Conservation (phyloP, 2,113 vertebrate genomes). For the Urocitellus parryii region DNA sequence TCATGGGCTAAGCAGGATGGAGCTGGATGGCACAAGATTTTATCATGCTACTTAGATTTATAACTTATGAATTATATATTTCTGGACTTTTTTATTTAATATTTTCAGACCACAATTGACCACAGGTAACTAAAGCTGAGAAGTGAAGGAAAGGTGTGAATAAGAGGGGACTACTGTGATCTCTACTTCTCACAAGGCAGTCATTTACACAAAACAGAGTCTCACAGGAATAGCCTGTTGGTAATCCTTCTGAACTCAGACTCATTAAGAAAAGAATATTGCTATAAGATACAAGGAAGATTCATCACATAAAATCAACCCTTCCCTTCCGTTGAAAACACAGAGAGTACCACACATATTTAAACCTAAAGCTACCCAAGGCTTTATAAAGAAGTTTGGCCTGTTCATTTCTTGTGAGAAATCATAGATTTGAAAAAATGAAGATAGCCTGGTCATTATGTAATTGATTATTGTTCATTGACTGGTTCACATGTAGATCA, state of each 20-base stretch:
- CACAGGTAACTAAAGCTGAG: neutral
- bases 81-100: neutral
- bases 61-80: neutral
- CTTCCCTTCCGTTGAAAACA: neutral
- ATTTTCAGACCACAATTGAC: neutral
- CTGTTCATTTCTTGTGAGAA: slow-evolving; percentile 1
- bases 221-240: neutral
- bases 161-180: neutral
- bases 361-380: neutral
- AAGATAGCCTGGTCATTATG: neutral
- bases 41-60: neutral
- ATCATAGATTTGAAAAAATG: neutral
- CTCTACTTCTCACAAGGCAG: neutral
- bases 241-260: neutral
- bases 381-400: neutral
- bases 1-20: too few relatives aligned
- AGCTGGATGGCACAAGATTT: neutral
- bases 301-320: neutral
- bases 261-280: neutral
- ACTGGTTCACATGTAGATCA: neutral
- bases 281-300: neutral
- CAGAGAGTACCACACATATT: neutral
- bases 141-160: neutral
- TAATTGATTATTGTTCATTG: neutral
- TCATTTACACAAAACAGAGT: neutral